phyloP scores from a whole-genome alignment of 1,140 invertebrate genomes.

The Drosophila orena region DNA sequence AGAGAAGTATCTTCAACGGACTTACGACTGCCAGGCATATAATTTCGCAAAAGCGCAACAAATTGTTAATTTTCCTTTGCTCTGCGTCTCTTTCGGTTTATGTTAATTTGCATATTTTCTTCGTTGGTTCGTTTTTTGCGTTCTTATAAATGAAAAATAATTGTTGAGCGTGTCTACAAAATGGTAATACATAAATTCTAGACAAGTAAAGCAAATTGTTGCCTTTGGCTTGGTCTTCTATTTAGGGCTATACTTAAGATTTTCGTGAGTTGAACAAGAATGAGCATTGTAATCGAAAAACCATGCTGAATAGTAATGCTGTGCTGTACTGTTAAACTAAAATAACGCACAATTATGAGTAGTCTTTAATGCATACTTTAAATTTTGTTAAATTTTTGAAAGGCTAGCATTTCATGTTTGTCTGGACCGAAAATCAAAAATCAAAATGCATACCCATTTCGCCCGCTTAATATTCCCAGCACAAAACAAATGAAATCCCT shows the following conservation, averaged over 20 bases:
- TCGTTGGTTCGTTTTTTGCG: conserved; percentile 25
- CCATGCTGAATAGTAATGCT: neutral
- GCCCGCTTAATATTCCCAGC: conserved; percentile 45
- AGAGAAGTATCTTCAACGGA: conserved; percentile 43
- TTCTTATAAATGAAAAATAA: conserved; percentile 63
- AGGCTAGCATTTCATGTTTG: neutral
- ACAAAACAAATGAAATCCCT: conserved; percentile 41
- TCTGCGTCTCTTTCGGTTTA: conserved; percentile 29
- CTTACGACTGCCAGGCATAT: conserved; percentile 67
- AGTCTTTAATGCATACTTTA: neutral
- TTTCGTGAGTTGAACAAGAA: conserved; percentile 3
- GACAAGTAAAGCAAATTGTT: conserved; percentile 61
- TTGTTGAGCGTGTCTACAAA: conserved; percentile 51
- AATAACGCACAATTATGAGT: no score
- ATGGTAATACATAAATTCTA: conserved; percentile 65
- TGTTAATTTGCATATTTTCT: conserved; percentile 71
- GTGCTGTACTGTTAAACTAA: no score
- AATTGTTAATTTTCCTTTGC: conserved; percentile 79
- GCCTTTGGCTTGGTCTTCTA: conserved; percentile 16
- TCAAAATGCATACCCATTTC: conserved; percentile 23
- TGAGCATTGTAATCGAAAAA: neutral
- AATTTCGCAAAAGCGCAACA: conserved; percentile 80
- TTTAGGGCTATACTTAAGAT: conserved; percentile 13
- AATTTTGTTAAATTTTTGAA: neutral
- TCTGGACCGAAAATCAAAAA: conserved; percentile 22